These are phyloP conservation scores for Carcina quercana DNA, from an alignment of 2,888 invertebrate genomes.

Conservation along the genomic window DNA sequence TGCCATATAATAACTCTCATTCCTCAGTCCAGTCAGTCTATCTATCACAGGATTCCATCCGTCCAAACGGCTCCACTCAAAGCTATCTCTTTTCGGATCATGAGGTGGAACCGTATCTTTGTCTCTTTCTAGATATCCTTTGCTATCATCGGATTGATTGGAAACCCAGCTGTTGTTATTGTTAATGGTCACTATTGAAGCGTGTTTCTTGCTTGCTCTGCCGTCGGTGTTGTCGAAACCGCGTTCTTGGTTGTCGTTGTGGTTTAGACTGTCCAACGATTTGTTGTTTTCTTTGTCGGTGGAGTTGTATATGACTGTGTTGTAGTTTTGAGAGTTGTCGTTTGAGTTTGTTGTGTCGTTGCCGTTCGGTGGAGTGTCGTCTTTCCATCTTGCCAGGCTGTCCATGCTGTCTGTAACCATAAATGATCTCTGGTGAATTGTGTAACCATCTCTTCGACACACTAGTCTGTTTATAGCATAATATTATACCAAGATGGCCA, in stretches of 20 bases:
- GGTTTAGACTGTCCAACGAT: constrained; percentile 32
- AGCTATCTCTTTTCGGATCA: constrained; percentile 67
- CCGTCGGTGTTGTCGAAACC: constrained; percentile 42
- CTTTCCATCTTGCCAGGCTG: constrained; percentile 69
- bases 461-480: too few species aligned
- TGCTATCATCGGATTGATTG: constrained; percentile 67
- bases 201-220: constrained; percentile 54
- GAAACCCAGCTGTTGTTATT: constrained; percentile 68
- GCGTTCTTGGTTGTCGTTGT: constrained; percentile 40
- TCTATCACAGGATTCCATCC: constrained; percentile 93
- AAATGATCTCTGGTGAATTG: too few species aligned
- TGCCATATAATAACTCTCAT: constrained; percentile 95
- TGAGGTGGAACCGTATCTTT: constrained; percentile 60
- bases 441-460: too few species aligned
- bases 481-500: too few species aligned
- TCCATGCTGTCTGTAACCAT: constrained; percentile 63
- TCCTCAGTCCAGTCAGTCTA: constrained; percentile 86
- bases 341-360: constrained; percentile 58
- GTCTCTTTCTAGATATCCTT: constrained; percentile 64
- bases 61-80: constrained; percentile 75
- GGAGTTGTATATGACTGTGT: constrained; percentile 66
- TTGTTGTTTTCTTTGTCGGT: constrained; percentile 60
- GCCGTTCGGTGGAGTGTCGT: constrained; percentile 68
- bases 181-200: constrained; percentile 65
- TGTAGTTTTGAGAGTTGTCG: constrained; percentile 53